Evolutionary conservation across 2,113 vertebrate genomes (phyloP).

Genomic region (Melozone crissalis): DNA sequence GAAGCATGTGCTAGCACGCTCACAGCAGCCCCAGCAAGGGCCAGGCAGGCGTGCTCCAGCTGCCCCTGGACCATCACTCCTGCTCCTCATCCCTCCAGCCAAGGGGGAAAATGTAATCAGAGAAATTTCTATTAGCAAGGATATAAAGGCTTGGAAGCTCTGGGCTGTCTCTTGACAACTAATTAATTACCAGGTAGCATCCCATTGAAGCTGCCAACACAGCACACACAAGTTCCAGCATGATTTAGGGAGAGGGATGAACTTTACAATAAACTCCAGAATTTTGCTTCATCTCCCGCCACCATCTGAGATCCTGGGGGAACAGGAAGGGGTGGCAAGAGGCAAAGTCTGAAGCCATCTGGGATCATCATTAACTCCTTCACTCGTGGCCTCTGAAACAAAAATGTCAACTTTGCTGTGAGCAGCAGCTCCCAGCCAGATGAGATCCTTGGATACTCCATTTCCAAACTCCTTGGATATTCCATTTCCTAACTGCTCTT

Average conservation of each 20-base stretch:
- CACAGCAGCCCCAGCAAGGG: constrained; percentile 15
- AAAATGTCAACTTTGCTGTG: not conserved
- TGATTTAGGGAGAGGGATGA: constrained; percentile 38
- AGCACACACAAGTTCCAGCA: constrained; percentile 65
- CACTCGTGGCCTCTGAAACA: constrained; percentile 19
- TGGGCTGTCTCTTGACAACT: constrained; percentile 67
- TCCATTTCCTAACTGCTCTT: not conserved
- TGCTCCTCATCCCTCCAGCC: constrained; percentile 27
- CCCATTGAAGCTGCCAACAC: constrained; percentile 64
- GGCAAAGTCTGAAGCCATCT: constrained; percentile 46
- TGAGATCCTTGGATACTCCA: not conserved
- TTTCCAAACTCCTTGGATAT: not conserved
- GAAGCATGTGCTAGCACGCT: not conserved
- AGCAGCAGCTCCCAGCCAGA: constrained; percentile 49
- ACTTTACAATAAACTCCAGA: constrained; percentile 61
- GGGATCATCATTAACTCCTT: constrained; percentile 64
- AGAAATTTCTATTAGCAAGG: constrained; percentile 62
- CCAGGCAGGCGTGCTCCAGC: constrained; percentile 40
- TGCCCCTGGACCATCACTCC: constrained; percentile 45
- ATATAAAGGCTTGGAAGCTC: constrained; percentile 63
- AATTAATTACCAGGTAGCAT: constrained; percentile 73
- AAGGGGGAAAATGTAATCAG: constrained; percentile 51
- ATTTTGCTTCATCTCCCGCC: constrained; percentile 65
- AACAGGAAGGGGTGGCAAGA: constrained; percentile 49
- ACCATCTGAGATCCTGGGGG: constrained; percentile 60